Evolutionary conservation across 2,113 vertebrate species (phyloP).

Genomic region (Malaclemys terrapin): DNA sequence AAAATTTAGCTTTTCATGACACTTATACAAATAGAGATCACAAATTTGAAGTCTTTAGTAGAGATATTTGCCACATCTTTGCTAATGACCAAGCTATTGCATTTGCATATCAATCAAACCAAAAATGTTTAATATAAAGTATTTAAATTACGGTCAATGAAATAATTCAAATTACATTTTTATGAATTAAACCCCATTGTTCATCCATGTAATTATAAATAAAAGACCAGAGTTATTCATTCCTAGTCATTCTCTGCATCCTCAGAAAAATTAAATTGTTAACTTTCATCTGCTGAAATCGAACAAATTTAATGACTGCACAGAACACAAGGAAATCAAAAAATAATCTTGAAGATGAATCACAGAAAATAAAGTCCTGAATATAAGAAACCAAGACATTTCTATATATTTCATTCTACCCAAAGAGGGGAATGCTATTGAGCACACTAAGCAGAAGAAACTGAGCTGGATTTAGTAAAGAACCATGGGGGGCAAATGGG

Average conservation of each 20-base stretch:
- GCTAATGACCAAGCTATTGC: background rate
- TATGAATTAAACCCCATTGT: background rate
- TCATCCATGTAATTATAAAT: background rate
- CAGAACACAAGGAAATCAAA: background rate
- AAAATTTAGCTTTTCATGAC: background rate
- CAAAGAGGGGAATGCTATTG: background rate
- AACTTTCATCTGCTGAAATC: background rate
- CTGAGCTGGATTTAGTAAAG: background rate
- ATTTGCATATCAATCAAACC: background rate
- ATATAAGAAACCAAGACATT: background rate
- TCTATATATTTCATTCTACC: background rate
- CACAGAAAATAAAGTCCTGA: background rate
- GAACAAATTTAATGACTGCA: background rate
- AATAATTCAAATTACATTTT: background rate
- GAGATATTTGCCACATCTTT: background rate
- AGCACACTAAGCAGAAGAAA: background rate
- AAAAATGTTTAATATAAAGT: background rate
- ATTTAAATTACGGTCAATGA: background rate
- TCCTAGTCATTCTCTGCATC: background rate
- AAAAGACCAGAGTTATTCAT: background rate
- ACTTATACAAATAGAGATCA: background rate
- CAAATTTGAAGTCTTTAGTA: fast-evolving
- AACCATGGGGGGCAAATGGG: background rate
- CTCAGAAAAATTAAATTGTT: background rate
- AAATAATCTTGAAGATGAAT: background rate